Conservation (phyloP, 2,888 invertebrate species). For the Drosophila colorata region DNA sequence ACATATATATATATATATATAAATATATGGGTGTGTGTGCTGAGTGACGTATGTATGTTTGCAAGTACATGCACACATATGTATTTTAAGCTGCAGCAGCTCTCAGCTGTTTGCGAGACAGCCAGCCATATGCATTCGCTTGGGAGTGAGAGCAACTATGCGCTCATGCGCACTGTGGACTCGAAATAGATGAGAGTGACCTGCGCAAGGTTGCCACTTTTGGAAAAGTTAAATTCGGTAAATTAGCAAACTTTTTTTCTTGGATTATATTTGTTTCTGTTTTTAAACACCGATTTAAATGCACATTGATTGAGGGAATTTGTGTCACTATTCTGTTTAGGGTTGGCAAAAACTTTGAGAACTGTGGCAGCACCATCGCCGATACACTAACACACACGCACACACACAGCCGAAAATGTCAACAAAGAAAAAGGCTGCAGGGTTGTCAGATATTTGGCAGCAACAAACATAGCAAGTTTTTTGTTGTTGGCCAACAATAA, state of each 20-base stretch:
- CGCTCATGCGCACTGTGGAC: slow-evolving; percentile 52
- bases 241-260: slow-evolving; percentile 9
- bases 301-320: background rate
- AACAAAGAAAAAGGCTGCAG: slow-evolving; percentile 62
- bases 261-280: background rate
- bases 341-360: slow-evolving; percentile 5
- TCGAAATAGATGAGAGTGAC: slow-evolving; percentile 54
- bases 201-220: slow-evolving; percentile 63
- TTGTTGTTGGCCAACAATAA: background rate
- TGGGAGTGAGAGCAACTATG: slow-evolving; percentile 48
- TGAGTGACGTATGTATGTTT: background rate
- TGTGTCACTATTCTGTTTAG: slow-evolving; percentile 3
- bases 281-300: background rate
- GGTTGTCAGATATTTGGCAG: slow-evolving; percentile 47
- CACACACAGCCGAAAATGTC: slow-evolving; percentile 56
- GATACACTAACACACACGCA: slow-evolving; percentile 27
- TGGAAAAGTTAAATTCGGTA: slow-evolving; percentile 30
- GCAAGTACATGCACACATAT: slow-evolving; percentile 17
- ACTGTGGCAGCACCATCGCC: slow-evolving; percentile 35
- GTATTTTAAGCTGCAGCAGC: slow-evolving; percentile 39
- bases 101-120: slow-evolving; percentile 67
- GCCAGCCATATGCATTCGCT: slow-evolving; percentile 37
- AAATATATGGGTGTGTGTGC: slow-evolving; percentile 13
- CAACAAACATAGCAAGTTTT: slow-evolving; percentile 23
- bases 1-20: slow-evolving; percentile 16